Percentiles rank a stretch among this genome's conserved stretches.
These are phyloP conservation scores for Artemia franciscana DNA, from an alignment of 1,140 invertebrate genomes.

Conservation along the genomic window DNA sequence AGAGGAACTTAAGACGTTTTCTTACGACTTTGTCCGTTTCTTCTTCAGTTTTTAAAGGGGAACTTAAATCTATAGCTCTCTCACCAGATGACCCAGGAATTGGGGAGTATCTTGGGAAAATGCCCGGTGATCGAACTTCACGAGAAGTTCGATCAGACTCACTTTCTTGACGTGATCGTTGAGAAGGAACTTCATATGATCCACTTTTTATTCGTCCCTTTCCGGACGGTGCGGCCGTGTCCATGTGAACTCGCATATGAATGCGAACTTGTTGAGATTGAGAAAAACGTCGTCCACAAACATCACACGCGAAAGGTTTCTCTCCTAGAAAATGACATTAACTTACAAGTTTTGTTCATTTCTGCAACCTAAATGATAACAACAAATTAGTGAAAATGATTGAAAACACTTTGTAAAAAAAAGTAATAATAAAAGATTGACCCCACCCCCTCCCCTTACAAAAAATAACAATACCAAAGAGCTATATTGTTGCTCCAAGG, in stretches of 20 bases:
- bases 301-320: constrained; percentile 16
- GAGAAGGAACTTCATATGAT: background rate
- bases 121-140: background rate
- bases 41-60: background rate
- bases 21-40: background rate
- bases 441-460: no score
- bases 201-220: background rate
- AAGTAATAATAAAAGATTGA: no score
- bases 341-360: no score
- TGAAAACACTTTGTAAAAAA: no score
- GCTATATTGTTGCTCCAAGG: no score
- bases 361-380: no score
- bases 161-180: background rate
- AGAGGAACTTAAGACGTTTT: background rate
- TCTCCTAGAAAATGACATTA: constrained; percentile 1
- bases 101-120: background rate
- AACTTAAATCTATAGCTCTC: background rate
- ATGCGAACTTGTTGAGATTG: constrained; percentile 14
- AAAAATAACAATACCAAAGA: no score
- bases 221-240: background rate
- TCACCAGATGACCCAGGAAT: background rate
- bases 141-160: background rate
- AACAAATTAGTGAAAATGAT: no score
- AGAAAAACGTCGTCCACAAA: constrained; percentile 16
- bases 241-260: constrained; percentile 16